Evolutionary conservation across 2,888 invertebrate genomes (phyloP), one percentile per base, ranked within the genome.

Genomic region (Chrysotoxum bicinctum): DNA sequence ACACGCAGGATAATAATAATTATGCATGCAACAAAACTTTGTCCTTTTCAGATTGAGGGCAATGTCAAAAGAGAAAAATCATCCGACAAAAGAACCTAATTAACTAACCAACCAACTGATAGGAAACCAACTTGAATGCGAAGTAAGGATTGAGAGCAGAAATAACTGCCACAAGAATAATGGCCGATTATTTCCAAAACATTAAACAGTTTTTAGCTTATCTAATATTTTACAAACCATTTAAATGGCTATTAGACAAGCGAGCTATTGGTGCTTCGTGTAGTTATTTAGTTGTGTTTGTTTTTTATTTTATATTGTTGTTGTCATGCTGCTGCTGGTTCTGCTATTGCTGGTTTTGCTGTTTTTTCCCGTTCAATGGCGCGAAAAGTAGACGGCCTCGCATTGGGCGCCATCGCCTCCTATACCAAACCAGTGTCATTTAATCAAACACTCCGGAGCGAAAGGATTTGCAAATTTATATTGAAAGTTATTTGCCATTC

Each of bases 151-250:
- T 35, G 48, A 68, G 66, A 52, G 68, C 73, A 50, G 35, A 62
- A 75, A 68, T 76, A 80, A 77, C 76, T 73, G 81, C 73, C 76
- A 62, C 81, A 80, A 73, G 76, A 85, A 72, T 77, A 87, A 84
- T 87, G 84, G 87, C 87, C 87, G 89, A 89, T 91, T 91, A 91
- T 90, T 91, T 91, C 91, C 91, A 87, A 89, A 88, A 90, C 90
- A 90, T 90, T 90, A 89, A 90, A 89, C 90, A 88, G 88, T 90
- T 89, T 88, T 88, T 88, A 87, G 88, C 89, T 91, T 88, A 89
- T 89, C 89, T 88, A 87, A 88, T 88, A 90, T 88, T 89, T 88
- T 87, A 87, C 87, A 88, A 88, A 37, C 87, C 90, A 86, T 88
- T 87, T 88, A 87, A 88, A 89, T 90, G 90, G 90, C 89, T 90